Percentiles rank a stretch among this genome's conserved stretches.
Evolutionary conservation across 1,140 invertebrate genomes (phyloP).

Genomic region (Thalassaphorura encarpata): DNA sequence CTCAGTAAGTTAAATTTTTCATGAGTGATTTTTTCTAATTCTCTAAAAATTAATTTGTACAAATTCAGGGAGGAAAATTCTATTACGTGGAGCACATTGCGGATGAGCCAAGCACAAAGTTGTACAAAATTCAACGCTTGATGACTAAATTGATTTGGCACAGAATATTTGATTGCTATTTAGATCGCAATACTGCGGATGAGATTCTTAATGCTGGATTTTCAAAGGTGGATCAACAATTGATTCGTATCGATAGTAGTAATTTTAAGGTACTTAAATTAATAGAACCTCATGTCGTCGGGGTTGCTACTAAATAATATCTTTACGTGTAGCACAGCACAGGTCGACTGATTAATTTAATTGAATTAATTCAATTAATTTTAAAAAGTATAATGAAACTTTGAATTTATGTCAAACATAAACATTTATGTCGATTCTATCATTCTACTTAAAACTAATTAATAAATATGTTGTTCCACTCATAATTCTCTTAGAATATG

Average conservation of each 20-base stretch:
- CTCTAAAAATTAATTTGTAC: background rate
- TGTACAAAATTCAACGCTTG: background rate
- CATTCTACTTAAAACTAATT: no score
- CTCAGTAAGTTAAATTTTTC: conserved; percentile 26
- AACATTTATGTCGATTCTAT: no score
- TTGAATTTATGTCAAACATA: no score
- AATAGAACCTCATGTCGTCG: background rate
- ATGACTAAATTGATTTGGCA: conserved; percentile 3
- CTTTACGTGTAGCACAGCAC: no score
- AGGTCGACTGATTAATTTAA: no score
- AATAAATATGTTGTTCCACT: no score
- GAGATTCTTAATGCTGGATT: background rate
- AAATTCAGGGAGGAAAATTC: conserved; percentile 28
- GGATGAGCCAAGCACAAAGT: background rate
- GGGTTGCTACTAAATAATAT: background rate
- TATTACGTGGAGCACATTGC: conserved; percentile 33
- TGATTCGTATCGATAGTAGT: background rate
- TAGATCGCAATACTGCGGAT: background rate
- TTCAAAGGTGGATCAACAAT: background rate
- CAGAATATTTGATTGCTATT: background rate
- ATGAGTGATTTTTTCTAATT: no score
- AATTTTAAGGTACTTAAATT: background rate
- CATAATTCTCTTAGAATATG: no score
- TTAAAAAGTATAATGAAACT: no score
- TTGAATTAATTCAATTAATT: no score